A percentile compares a stretch with the other conserved stretches of the same genome.
Evolutionary conservation across 2,888 invertebrate species (phyloP).

Genomic region (Luffia ferchaultella): DNA sequence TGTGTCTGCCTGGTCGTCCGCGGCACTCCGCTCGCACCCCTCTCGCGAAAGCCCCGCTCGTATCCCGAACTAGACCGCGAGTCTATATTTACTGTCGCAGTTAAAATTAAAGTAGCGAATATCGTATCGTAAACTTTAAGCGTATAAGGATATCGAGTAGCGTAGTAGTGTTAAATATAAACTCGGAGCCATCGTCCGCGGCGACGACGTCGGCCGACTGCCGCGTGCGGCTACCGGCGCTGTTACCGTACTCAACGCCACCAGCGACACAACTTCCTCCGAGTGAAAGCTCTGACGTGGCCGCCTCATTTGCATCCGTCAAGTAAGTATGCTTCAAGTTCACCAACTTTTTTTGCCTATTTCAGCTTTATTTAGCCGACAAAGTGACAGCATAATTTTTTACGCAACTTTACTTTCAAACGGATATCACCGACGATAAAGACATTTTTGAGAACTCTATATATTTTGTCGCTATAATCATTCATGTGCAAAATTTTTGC

Average conservation of each 20-base stretch:
- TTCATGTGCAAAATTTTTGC: too few species aligned
- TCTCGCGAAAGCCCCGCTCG: neutral
- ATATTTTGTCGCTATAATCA: too few species aligned
- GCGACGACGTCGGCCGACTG: neutral
- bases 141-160: neutral
- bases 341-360: slow-evolving; percentile 1
- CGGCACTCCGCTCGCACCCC: neutral
- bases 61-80: too few species aligned
- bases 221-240: too few species aligned
- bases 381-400: too few species aligned
- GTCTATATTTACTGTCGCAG: neutral
- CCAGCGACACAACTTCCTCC: neutral
- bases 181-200: neutral
- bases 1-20: slow-evolving; percentile 14
- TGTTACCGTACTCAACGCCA: neutral
- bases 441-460: too few species aligned
- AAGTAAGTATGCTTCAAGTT: slow-evolving; percentile 27
- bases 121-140: neutral
- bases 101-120: neutral
- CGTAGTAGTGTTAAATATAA: neutral
- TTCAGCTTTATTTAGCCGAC: neutral
- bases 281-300: neutral
- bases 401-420: too few species aligned
- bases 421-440: too few species aligned
- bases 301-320: slow-evolving; percentile 45